Conservation (phyloP, 2,888 invertebrate species). For the Brachyptera risi region DNA sequence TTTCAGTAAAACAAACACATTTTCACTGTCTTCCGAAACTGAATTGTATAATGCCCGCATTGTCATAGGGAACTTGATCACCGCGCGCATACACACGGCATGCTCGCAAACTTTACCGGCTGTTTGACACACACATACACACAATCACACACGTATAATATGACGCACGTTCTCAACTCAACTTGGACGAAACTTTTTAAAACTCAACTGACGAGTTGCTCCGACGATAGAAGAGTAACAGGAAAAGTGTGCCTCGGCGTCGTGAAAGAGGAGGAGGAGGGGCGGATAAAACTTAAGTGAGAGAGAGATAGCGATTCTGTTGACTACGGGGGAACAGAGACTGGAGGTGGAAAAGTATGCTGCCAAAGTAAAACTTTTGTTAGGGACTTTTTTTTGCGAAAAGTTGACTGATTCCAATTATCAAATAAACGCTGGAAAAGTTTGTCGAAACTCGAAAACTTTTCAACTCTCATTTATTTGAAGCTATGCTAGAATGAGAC, state of each 20-base stretch:
- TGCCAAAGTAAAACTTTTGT: constrained; percentile 16
- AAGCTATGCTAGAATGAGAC: no score
- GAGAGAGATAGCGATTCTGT: constrained; percentile 24
- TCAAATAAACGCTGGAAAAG: constrained; percentile 17
- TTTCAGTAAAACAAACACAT: background rate
- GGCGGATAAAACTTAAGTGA: constrained; percentile 25
- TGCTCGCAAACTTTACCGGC: background rate
- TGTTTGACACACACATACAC: background rate
- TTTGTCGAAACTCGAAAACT: constrained; percentile 1
- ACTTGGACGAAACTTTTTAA: constrained; percentile 29
- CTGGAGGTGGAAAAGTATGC: constrained; percentile 22
- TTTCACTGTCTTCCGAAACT: background rate
- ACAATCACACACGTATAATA: constrained; percentile 10
- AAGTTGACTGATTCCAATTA: constrained; percentile 19
- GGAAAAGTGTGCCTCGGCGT: constrained; percentile 13
- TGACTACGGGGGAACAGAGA: constrained; percentile 20
- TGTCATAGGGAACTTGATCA: background rate
- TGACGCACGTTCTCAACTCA: constrained; percentile 20
- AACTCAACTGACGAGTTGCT: constrained; percentile 24
- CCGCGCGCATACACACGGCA: background rate
- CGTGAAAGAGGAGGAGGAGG: no score
- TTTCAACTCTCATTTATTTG: constrained; percentile 3
- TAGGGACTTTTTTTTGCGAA: constrained; percentile 8
- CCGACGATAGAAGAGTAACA: constrained; percentile 28
- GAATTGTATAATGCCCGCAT: background rate